Conservation (phyloP, 2,113 vertebrate species). For the Galeopterus variegatus region DNA sequence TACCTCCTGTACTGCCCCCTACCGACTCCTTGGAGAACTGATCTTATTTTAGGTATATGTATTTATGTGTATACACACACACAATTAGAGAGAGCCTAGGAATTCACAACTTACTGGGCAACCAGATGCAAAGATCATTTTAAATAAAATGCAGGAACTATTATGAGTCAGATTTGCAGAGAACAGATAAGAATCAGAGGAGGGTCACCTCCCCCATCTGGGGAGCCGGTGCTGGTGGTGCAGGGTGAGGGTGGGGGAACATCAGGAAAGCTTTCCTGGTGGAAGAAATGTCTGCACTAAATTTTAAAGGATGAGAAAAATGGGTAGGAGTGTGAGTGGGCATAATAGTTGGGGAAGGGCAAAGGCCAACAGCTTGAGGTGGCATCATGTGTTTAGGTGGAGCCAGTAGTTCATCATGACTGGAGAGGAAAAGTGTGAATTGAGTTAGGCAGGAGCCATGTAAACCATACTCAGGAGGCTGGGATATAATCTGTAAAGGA, state of each 20-base stretch:
- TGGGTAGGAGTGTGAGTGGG: background rate
- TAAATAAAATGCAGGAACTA: background rate
- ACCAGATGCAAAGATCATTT: constrained; percentile 13
- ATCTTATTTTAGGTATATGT: constrained; percentile 40
- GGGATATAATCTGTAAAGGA: background rate
- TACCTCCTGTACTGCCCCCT: constrained; percentile 21
- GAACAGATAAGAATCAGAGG: background rate
- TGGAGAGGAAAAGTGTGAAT: constrained; percentile 14
- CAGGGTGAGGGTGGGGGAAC: background rate
- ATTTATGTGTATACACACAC: background rate
- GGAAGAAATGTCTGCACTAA: background rate
- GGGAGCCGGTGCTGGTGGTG: background rate
- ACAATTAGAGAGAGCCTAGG: background rate
- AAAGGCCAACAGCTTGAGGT: constrained; percentile 30
- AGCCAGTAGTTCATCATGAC: background rate
- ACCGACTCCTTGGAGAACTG: constrained; percentile 21
- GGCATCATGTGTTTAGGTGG: background rate
- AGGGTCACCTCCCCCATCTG: background rate
- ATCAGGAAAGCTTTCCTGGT: background rate
- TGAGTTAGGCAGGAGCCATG: background rate
- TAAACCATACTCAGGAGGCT: background rate
- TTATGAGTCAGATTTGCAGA: background rate
- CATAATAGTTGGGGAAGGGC: constrained; percentile 11
- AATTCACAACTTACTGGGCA: constrained; percentile 5
- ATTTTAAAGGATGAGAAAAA: constrained; percentile 62